Evolutionary conservation across 2,113 vertebrate species (phyloP).

Genomic region (Chaetodon trifascialis): DNA sequence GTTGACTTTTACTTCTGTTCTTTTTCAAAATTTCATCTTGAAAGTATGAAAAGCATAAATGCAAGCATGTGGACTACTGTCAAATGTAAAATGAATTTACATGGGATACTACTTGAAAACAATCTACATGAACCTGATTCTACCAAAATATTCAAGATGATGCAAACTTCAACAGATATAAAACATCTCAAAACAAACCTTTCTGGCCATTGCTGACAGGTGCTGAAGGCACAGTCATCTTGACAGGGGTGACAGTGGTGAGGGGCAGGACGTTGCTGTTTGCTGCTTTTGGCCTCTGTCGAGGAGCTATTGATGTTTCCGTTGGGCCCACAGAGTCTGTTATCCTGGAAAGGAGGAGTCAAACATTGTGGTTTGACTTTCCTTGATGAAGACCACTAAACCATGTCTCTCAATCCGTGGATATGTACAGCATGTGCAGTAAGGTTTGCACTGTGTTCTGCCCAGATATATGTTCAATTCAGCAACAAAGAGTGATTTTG

Average conservation of each 20-base stretch:
- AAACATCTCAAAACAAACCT: conserved; percentile 79
- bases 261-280: conserved; percentile 88
- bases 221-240: conserved; percentile 87
- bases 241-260: conserved; percentile 91
- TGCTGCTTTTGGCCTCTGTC: conserved; percentile 96
- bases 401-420: neutral
- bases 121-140: neutral
- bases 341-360: conserved; percentile 84
- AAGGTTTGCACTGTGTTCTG: neutral
- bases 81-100: neutral
- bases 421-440: too few relatives aligned
- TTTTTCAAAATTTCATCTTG: too few relatives aligned
- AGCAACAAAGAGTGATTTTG: neutral
- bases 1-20: too few relatives aligned
- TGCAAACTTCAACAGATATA: neutral
- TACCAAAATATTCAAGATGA: neutral
- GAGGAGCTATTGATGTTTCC: conserved; percentile 97
- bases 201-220: conserved; percentile 88
- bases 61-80: too few relatives aligned
- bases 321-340: conserved; percentile 95
- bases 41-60: too few relatives aligned
- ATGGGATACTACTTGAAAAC: neutral
- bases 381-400: neutral
- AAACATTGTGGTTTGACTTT: neutral
- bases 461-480: neutral